phyloP scores from a whole-genome alignment of 2,113 vertebrate genomes.

The Percopsis transmontana region DNA sequence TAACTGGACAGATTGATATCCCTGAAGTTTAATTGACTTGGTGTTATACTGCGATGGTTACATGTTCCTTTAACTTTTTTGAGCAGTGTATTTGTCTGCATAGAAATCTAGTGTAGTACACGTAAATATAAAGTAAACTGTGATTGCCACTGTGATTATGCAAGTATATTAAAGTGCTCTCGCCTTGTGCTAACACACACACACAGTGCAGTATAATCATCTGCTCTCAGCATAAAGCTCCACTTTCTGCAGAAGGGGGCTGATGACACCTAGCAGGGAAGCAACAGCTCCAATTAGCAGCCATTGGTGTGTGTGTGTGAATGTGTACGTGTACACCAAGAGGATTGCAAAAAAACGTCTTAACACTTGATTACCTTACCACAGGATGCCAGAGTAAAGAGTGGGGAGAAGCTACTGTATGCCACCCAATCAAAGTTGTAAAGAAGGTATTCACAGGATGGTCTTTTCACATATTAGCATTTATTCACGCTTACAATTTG shows the following conservation, averaged over 20 bases:
- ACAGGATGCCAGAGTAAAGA: conserved; percentile 38
- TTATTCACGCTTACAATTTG: conserved; percentile 19
- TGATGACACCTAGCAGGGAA: conserved; percentile 78
- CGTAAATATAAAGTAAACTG: neutral
- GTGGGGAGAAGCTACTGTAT: conserved; percentile 9
- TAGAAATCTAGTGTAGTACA: neutral
- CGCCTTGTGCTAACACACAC: conserved; percentile 2
- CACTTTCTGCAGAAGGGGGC: conserved; percentile 72
- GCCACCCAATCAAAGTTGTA: conserved; percentile 63
- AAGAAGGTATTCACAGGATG: conserved; percentile 31
- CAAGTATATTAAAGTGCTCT: neutral
- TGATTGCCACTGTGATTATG: neutral
- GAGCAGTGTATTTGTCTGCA: neutral
- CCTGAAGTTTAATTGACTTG: no score
- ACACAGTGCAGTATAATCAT: conserved; percentile 67
- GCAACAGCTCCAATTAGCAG: conserved; percentile 75
- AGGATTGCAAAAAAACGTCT: conserved; percentile 55
- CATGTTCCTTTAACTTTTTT: no score
- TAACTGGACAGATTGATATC: no score
- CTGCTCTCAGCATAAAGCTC: conserved; percentile 65
- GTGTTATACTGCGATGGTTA: no score
- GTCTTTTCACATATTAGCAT: conserved; percentile 32
- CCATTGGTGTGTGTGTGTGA: conserved; percentile 46
- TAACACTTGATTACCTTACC: conserved; percentile 72
- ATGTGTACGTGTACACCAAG: conserved; percentile 8